Conservation (phyloP, 2,888 invertebrate genomes). For the Hydroisotoma schaefferi region DNA sequence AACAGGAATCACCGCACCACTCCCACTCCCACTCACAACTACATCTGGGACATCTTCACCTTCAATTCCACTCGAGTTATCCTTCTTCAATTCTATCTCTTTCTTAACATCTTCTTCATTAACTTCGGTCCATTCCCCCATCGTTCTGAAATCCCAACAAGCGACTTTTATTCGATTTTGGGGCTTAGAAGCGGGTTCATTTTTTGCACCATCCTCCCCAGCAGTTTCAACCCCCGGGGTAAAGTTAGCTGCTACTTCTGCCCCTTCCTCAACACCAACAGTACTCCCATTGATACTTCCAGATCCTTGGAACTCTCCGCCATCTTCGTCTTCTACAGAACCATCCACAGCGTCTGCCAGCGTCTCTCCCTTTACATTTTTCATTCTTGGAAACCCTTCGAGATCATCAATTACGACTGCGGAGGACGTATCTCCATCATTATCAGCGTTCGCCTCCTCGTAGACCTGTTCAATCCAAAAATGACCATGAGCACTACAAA, state of each 20-base stretch:
- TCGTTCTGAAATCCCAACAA: slow-evolving; percentile 2
- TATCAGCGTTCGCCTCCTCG: no score
- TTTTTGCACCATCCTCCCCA: background rate
- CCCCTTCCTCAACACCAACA: no score
- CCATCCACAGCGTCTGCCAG: background rate
- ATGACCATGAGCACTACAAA: no score
- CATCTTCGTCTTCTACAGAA: background rate
- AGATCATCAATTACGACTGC: no score
- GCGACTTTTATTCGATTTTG: slow-evolving; percentile 2
- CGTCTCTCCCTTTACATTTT: no score
- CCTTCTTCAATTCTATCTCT: background rate
- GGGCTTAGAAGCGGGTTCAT: background rate
- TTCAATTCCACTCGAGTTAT: background rate
- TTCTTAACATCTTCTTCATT: background rate
- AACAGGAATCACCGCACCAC: no score
- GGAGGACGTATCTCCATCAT: no score
- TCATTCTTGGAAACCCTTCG: no score
- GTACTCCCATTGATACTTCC: background rate
- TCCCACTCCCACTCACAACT: no score
- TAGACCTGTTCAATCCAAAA: no score
- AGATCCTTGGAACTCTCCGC: background rate
- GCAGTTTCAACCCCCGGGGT: background rate
- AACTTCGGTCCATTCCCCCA: background rate
- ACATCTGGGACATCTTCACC: background rate
- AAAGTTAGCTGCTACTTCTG: slow-evolving; percentile 4